Evolutionary conservation across 2,113 vertebrate species (phyloP).

Genomic region (Ictalurus punctatus): DNA sequence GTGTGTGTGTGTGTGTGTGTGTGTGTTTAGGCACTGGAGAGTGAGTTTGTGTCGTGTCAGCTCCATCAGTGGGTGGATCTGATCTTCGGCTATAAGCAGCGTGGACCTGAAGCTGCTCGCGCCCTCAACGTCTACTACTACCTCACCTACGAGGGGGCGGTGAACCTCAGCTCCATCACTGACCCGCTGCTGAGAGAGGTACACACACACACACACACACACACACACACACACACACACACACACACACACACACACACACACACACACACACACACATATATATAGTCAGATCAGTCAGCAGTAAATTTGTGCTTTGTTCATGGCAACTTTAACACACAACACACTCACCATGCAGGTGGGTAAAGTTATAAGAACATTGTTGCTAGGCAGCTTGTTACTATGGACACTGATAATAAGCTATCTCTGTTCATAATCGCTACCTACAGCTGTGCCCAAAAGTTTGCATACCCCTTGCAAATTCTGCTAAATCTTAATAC

Average conservation of each 20-base stretch:
- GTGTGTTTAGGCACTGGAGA: conserved; percentile 88
- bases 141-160: conserved; percentile 92
- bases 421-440: not conserved
- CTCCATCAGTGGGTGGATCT: conserved; percentile 99
- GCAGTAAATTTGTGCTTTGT: not conserved
- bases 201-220: conserved; percentile 54
- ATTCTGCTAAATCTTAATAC: too few relatives aligned
- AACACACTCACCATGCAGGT: not conserved
- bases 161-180: conserved; percentile 89
- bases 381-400: not conserved
- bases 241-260: conserved; percentile 4
- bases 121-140: conserved; percentile 97
- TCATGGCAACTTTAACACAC: not conserved
- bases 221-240: not conserved
- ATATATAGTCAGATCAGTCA: not conserved
- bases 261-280: not conserved
- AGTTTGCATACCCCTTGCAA: too few relatives aligned
- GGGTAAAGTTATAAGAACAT: not conserved
- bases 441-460: not conserved
- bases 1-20: conserved; percentile 10
- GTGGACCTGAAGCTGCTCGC: conserved; percentile 91
- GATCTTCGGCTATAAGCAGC: conserved; percentile 98
- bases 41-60: conserved; percentile 98
- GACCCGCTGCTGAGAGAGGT: conserved; percentile 94
- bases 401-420: not conserved